Base-by-base conservation (phyloP, 2,797 vertebrate species). In the Tangara arthus region DNA sequence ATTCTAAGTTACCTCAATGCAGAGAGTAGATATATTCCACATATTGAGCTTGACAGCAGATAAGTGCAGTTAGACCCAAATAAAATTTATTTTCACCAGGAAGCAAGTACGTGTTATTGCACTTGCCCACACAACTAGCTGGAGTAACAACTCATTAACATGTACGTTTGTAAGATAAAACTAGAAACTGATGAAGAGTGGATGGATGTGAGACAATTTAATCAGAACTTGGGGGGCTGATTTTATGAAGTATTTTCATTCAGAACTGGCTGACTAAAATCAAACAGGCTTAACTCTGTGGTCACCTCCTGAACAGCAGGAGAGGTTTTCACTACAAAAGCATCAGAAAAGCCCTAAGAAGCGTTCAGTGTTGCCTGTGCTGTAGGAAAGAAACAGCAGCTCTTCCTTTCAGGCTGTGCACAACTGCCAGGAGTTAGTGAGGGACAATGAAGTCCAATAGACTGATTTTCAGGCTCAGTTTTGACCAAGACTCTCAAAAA, bases 171-270 rank as follows among this genome's bases (percentile, higher is more conserved):
- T 46, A 61, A 87, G 24, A n/a, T 19, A 30, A 55, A 89, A 61
- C 30, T 34, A 57, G 47, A 79, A 87, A 49, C 19, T 1, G 3
- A 34, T 0, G 0, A 83, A 59, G 19, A 28, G 5, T 4, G 5
- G 13, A 64, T 12, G 23, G 30, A 65, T 3, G 2, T 5, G 22
- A 73, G 37, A 55, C 16, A 69, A 91, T 46, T 44, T 49, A 27
- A 87, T 44, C n/a, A 32, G 50, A 89, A 83, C 6, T 50, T 15
- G 12, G 16, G 39, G 22, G 3, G 41, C 44, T 78, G 11, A 59
- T 55, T 71, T 80, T 6, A 26, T 15, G 2, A 85, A 60, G 37
- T 17, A 60, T 41, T 42, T 37, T 64, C 59, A 68, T 61, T 88
- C 59, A 80, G 63, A 89, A 82, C 19, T 20, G 7, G 8, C 4